Conservation (phyloP, 2,113 vertebrate genomes). For the Pseudopipra pipra region DNA sequence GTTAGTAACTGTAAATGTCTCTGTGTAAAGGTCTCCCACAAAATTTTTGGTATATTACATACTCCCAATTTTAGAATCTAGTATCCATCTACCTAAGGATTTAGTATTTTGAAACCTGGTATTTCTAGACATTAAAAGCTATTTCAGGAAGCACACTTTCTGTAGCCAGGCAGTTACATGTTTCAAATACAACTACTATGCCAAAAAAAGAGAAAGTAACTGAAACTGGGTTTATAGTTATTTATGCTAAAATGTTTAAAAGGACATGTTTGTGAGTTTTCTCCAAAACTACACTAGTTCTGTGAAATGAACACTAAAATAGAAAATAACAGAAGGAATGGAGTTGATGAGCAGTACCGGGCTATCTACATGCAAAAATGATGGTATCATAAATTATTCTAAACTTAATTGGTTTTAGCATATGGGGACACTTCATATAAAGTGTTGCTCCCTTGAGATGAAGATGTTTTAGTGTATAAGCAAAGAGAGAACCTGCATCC, state of each 20-base stretch:
- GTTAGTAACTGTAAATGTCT: background rate
- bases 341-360: background rate
- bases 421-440: background rate
- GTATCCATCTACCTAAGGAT: background rate
- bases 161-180: background rate
- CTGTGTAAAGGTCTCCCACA: background rate
- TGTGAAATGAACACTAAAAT: background rate
- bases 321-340: background rate
- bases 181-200: background rate
- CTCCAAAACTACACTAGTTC: background rate
- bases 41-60: background rate
- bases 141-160: background rate
- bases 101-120: background rate
- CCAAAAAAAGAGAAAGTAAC: background rate
- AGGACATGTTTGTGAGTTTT: background rate
- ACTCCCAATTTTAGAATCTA: background rate
- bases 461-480: background rate
- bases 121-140: background rate
- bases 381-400: background rate
- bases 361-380: background rate
- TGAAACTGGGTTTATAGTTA: background rate
- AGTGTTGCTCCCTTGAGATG: background rate
- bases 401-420: background rate
- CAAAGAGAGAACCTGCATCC: background rate
- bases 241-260: background rate